phyloP scores from a whole-genome alignment of 1,140 invertebrate genomes.

The Laupala kohalensis region DNA sequence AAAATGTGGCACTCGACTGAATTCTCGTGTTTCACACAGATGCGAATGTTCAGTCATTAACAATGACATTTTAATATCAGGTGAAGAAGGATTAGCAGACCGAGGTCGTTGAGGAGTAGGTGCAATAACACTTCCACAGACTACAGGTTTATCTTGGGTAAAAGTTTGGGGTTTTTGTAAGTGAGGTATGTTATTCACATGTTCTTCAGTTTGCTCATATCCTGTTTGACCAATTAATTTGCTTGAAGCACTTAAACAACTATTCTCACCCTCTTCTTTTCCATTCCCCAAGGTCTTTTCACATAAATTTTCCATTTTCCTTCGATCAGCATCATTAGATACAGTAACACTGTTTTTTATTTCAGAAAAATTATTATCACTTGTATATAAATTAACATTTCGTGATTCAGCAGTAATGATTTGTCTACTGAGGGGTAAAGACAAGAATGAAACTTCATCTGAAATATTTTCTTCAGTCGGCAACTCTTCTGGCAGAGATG shows the following conservation, averaged over 20 bases:
- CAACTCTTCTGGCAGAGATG: neutral
- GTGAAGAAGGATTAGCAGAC: neutral
- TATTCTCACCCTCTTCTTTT: neutral
- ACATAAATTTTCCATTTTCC: too few species aligned
- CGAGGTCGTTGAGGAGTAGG: slow-evolving; percentile 14
- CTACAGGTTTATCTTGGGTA: slow-evolving; percentile 16
- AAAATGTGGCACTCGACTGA: too few species aligned
- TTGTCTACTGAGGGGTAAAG: neutral
- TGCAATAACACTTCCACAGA: slow-evolving; percentile 9
- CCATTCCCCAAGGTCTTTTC: neutral
- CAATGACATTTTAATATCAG: neutral
- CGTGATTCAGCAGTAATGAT: neutral
- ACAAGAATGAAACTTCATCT: neutral
- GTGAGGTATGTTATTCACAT: neutral
- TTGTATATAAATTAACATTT: neutral
- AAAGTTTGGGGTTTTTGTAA: slow-evolving; percentile 12
- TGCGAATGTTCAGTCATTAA: too few species aligned
- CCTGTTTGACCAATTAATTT: neutral
- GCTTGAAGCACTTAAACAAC: neutral
- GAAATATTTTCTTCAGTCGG: neutral
- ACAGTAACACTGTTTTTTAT: neutral
- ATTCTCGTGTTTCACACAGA: too few species aligned
- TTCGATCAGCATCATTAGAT: neutral
- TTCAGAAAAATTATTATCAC: neutral
- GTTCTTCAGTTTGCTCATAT: neutral